A percentile compares a stretch with the other conserved stretches of the same genome.
Evolutionary conservation across 2,888 invertebrate species (phyloP).

Genomic region (Eristalis arbustorum): DNA sequence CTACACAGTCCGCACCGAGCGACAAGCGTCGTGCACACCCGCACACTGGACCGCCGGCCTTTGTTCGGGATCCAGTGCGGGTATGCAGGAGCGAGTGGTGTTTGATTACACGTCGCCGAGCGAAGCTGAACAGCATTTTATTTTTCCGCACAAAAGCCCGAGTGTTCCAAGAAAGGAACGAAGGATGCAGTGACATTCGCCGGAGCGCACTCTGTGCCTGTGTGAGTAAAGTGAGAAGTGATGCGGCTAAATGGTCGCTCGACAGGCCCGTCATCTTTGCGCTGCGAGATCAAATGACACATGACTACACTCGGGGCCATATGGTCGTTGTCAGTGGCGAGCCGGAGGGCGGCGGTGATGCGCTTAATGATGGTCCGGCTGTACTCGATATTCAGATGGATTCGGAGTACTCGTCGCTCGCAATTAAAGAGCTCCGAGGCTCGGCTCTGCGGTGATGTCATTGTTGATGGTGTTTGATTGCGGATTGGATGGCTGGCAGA

Average conservation of each 20-base stretch:
- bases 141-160: slow-evolving; percentile 24
- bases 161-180: background rate
- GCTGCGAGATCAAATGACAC: slow-evolving; percentile 55
- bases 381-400: slow-evolving; percentile 54
- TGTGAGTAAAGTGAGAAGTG: slow-evolving; percentile 43
- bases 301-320: slow-evolving; percentile 45
- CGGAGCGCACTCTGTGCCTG: background rate
- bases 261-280: slow-evolving; percentile 31
- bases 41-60: background rate
- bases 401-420: slow-evolving; percentile 18
- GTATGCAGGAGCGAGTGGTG: slow-evolving; percentile 49
- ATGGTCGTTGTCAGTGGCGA: slow-evolving; percentile 41
- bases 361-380: background rate
- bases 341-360: background rate
- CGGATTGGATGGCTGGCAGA: slow-evolving; percentile 8
- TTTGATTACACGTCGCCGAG: slow-evolving; percentile 50
- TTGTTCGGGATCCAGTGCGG: background rate
- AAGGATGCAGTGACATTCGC: background rate
- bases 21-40: background rate
- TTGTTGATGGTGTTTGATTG: slow-evolving; percentile 63
- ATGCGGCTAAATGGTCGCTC: slow-evolving; percentile 58
- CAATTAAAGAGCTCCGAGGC: slow-evolving; percentile 36
- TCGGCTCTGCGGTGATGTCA: slow-evolving; percentile 47
- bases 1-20: slow-evolving; percentile 35
- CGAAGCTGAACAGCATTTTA: slow-evolving; percentile 10